Conservation (phyloP, 2,888 invertebrate species). For the Pyralis farinalis region DNA sequence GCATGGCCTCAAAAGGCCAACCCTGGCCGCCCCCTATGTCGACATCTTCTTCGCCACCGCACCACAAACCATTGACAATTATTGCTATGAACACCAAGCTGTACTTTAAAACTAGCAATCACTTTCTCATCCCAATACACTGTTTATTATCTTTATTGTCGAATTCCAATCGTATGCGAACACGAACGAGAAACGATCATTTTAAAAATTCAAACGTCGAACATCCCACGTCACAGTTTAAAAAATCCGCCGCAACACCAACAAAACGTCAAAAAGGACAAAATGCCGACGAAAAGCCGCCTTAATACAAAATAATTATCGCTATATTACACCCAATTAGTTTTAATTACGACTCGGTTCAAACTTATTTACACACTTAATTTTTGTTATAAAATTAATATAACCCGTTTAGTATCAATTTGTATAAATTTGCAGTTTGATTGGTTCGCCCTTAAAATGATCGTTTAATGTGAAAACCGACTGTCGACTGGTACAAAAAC, state of each 20-base stretch:
- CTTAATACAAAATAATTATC: conserved; percentile 75
- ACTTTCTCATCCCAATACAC: conserved; percentile 19
- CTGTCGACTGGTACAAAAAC: conserved; percentile 75
- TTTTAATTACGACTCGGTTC: conserved; percentile 74
- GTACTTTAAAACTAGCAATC: conserved; percentile 18
- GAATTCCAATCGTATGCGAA: conserved; percentile 10
- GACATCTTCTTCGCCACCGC: conserved; percentile 50
- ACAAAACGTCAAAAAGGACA: conserved; percentile 54
- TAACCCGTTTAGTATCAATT: conserved; percentile 81
- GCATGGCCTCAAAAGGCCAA: conserved; percentile 82
- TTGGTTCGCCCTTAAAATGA: conserved; percentile 79
- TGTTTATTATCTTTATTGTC: conserved; percentile 15
- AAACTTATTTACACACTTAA: conserved; percentile 81
- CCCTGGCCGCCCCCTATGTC: conserved; percentile 76
- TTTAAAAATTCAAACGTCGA: conserved; percentile 18
- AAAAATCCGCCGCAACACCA: conserved; percentile 36
- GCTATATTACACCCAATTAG: conserved; percentile 76
- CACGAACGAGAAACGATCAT: conserved; percentile 15
- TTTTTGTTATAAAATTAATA: conserved; percentile 82
- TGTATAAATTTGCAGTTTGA: conserved; percentile 80
- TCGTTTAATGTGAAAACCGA: conserved; percentile 77
- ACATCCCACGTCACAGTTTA: conserved; percentile 12
- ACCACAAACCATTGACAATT: conserved; percentile 33
- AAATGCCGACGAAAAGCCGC: conserved; percentile 62
- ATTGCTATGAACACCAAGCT: conserved; percentile 23